Evolutionary conservation across 2,797 vertebrate species (phyloP).

Genomic region (Trachops cirrhosus): DNA sequence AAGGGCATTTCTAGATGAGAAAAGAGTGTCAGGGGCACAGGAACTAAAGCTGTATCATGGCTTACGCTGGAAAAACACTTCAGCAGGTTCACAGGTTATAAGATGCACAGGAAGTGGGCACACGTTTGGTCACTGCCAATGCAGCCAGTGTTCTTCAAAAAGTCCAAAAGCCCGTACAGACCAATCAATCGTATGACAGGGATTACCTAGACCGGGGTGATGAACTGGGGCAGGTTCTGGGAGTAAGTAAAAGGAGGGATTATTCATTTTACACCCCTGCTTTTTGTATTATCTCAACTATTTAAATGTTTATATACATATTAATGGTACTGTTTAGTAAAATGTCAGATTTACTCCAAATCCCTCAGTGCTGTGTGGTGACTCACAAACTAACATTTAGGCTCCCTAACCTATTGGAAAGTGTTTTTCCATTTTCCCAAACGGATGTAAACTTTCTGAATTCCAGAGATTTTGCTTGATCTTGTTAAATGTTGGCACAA

Average conservation of each 20-base stretch:
- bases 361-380: neutral
- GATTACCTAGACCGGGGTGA: neutral
- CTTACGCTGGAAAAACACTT: neutral
- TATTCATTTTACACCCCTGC: neutral
- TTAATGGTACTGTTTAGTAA: neutral
- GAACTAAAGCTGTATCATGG: neutral
- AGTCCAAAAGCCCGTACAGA: neutral
- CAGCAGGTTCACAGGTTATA: neutral
- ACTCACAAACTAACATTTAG: neutral
- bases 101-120: neutral
- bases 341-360: neutral
- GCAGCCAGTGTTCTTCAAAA: neutral
- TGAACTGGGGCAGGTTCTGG: too few relatives aligned
- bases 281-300: neutral
- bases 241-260: neutral
- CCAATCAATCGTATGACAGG: neutral
- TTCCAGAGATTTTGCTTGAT: neutral
- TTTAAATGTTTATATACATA: neutral
- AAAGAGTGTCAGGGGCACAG: neutral
- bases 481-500: neutral
- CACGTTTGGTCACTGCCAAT: rapidly evolving
- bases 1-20: neutral
- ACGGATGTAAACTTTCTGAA: neutral
- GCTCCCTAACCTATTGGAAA: neutral
- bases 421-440: neutral